Base-by-base conservation (phyloP, 2,888 invertebrate genomes). In the Gastracanthus pulcherrimus region DNA sequence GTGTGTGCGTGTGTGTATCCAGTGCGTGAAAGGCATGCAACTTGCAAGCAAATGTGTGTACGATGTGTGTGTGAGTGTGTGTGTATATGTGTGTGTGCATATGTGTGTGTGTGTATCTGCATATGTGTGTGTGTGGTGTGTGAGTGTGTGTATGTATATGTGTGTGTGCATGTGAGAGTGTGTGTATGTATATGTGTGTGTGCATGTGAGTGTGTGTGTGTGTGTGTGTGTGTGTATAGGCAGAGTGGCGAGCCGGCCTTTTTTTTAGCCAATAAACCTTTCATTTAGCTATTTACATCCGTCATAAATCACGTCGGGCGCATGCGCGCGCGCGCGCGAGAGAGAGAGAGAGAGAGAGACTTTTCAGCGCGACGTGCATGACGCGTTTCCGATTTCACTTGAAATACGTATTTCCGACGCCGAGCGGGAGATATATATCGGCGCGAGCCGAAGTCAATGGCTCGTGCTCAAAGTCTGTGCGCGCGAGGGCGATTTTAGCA, bases 271-370 rank as follows among this genome's bases (percentile, higher is more conserved):
- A 85, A 86, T 87, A 87, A 88, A 87, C 87, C 88, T 88, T 88
- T 88, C 87, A 85, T 87, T 87, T 86, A 87, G 86, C 86, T 87
- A 87, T 87, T 87, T 86, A 87, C 87, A 87, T 87, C 83, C 82
- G 79, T 87, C 86, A 85, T 88, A 87, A 87, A 88, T 88, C 87
- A 88, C 83, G 72, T 48, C 71, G 81, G 81, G 81, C 84, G 82
- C 83, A 85, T 71, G 83, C 85, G 84, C 83, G 77, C 72, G 83
- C 41, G 13, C n/a, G n/a, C 71, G n/a, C 58, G 83, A n/a, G n/a
- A n/a, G n/a, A n/a, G n/a, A n/a, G n/a, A n/a, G n/a, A n/a, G n/a
- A n/a, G n/a, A n/a, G n/a, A n/a, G 83, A 82, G 86, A 81, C 81
- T 83, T 81, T 81, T 84, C 82, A 79, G 64, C 77, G 71, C n/a